A percentile compares a stretch with the other conserved stretches of the same genome.
phyloP scores from a whole-genome alignment of 2,797 vertebrate genomes.

The Falco peregrinus region DNA sequence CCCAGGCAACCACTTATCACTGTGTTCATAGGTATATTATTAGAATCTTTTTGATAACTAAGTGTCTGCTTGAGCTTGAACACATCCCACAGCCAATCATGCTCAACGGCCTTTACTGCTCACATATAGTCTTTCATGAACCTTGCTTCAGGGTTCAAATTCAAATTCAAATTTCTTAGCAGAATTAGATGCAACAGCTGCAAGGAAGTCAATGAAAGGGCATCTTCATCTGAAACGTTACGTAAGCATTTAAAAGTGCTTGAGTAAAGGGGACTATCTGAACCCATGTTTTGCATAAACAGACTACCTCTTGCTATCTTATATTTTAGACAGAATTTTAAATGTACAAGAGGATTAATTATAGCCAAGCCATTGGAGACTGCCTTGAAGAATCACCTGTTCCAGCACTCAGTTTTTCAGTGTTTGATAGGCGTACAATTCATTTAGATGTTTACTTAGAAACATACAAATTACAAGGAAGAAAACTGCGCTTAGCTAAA shows the following conservation, averaged over 20 bases:
- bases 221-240: not conserved
- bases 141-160: conserved; percentile 38
- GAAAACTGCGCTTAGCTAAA: not conserved
- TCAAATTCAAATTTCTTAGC: conserved; percentile 46
- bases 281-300: not conserved
- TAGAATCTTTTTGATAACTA: conserved; percentile 45
- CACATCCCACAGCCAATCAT: not conserved
- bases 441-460: not conserved
- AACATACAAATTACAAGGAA: not conserved
- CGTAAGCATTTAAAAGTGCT: not conserved
- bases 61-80: conserved; percentile 23
- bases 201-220: conserved; percentile 22
- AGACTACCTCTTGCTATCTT: not conserved
- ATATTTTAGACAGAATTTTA: not conserved
- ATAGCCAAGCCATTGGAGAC: not conserved
- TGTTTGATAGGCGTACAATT: not conserved
- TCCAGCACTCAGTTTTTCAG: not conserved
- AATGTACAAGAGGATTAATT: not conserved
- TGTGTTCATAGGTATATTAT: conserved; percentile 35
- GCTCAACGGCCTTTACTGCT: conserved; percentile 19
- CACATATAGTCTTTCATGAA: conserved; percentile 20
- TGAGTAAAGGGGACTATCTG: not conserved
- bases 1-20: conserved; percentile 21
- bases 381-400: not conserved
- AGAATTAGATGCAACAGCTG: conserved; percentile 57